Evolutionary conservation across 2,888 invertebrate genomes (phyloP), one percentile per base, ranked within the genome.

Genomic region (Cryptophagus acutangulus): DNA sequence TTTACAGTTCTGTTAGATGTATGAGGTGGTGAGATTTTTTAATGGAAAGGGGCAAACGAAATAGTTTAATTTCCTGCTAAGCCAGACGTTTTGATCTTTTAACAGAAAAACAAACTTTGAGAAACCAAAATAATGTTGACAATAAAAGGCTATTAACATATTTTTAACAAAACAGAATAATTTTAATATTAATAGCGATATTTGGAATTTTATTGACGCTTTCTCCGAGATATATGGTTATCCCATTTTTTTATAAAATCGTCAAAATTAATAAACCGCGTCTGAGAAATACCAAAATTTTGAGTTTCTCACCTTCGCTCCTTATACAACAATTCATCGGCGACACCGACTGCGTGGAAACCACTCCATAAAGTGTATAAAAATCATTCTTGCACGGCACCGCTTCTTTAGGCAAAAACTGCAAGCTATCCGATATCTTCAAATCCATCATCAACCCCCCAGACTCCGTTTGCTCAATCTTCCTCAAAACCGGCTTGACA

Each of bases 331-430:
- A 81, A 45, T 75, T 71, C 2, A 74, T 69, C 0, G 81, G 76
- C 9, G 79, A 79, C 0, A 82, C 77, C 1, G 76, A 77, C 54
- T 80, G 79, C 2, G 82, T 81, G 3, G 82, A 76, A 34, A 79
- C 71, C 10, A 77, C 74, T 2, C 78, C 78, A 52, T 71, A 76
- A 5, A 79, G 53, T 0, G 73, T 71, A 69, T 73, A 57, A 66
- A 69, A 38, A 67, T 69, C 43, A 65, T 69, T 51, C 2, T 48
- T 38, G 12, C 57, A 52, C 29, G 72, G 72, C 2, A 74, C 74
- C 17, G 69, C 66, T 49, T 78, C 74, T 48, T 74, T 73, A 0
- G 75, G 71, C 17, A 78, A 58, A 61, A 78, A 78, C 48, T 76
- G 74, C 28, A 78, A 59, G 13, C 71, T 71, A 41, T 74, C 74